These are phyloP conservation scores for Callithrix jacchus DNA, from an alignment of 2,113 vertebrate genomes.

Conservation along the genomic window DNA sequence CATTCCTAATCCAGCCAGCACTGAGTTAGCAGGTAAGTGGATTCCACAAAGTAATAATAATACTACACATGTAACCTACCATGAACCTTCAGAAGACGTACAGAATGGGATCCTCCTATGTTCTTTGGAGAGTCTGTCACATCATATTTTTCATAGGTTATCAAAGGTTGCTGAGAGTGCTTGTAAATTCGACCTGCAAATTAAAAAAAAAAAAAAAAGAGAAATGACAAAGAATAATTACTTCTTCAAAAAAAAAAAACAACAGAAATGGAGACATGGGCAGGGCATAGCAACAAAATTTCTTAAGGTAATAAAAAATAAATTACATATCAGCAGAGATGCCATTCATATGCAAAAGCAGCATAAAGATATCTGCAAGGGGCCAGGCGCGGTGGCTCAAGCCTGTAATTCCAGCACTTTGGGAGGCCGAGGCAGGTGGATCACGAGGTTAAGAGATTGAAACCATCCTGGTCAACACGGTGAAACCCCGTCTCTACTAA, in stretches of 20 bases:
- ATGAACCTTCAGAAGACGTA: slow-evolving; percentile 86
- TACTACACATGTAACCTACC: slow-evolving; percentile 79
- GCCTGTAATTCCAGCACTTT: too few species aligned
- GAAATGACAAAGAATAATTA: background rate
- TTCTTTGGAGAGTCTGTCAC: slow-evolving; percentile 82
- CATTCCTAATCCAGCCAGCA: background rate
- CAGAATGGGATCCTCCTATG: slow-evolving; percentile 86
- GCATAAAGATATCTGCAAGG: background rate
- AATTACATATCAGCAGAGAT: background rate
- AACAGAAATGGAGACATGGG: background rate
- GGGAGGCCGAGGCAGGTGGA: too few species aligned
- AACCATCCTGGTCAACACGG: too few species aligned
- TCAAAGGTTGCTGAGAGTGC: slow-evolving; percentile 88
- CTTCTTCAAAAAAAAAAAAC: background rate
- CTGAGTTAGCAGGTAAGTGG: background rate
- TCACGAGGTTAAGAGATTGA: too few species aligned
- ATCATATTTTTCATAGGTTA: slow-evolving; percentile 82
- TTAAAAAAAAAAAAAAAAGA: background rate
- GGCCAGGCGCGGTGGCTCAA: too few species aligned
- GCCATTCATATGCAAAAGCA: background rate
- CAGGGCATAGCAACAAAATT: background rate
- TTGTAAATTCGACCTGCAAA: slow-evolving; percentile 82
- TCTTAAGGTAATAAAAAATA: slow-evolving; percentile 24
- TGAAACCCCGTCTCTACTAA: too few species aligned
- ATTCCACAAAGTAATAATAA: background rate